phyloP scores from a whole-genome alignment of 2,888 invertebrate genomes.

The Capitulum mitella region DNA sequence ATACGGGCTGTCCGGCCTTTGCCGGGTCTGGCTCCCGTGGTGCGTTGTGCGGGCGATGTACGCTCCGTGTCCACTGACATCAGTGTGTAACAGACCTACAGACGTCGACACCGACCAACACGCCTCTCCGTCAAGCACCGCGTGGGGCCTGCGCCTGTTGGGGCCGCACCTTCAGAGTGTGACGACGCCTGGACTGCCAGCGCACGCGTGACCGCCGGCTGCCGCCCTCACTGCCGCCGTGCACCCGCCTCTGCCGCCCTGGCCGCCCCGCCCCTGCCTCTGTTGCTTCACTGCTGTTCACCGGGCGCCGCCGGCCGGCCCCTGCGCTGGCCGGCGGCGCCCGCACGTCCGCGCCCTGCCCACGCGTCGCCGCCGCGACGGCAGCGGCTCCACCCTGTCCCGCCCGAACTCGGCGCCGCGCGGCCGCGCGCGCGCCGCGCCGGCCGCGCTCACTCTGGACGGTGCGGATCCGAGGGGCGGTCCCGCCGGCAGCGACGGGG shows the following conservation, averaged over 20 bases:
- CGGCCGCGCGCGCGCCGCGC: background rate
- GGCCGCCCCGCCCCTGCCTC: background rate
- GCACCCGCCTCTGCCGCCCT: background rate
- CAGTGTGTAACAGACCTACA: too few relatives aligned
- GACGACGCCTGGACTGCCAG: background rate
- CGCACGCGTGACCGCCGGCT: background rate
- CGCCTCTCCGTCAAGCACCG: too few relatives aligned
- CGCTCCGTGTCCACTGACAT: too few relatives aligned
- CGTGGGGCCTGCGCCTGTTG: too few relatives aligned
- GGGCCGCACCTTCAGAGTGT: background rate
- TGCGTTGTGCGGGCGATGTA: too few relatives aligned
- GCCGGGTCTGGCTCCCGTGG: too few relatives aligned
- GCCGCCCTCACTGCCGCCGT: background rate
- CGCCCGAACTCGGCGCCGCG: background rate
- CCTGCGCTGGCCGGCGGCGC: too few relatives aligned
- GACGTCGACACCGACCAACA: too few relatives aligned
- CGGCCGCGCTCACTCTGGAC: background rate
- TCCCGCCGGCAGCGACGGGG: slow-evolving; percentile 4
- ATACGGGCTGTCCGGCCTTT: too few relatives aligned
- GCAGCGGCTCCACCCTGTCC: background rate
- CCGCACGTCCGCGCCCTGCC: too few relatives aligned
- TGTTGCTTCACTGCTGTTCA: background rate
- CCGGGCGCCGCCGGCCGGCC: background rate
- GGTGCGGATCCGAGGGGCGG: background rate
- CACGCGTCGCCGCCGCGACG: too few relatives aligned